Percentiles rank a stretch among this genome's conserved stretches.
Conservation (phyloP, 2,888 invertebrate species). For the Perizoma flavofasciatum region DNA sequence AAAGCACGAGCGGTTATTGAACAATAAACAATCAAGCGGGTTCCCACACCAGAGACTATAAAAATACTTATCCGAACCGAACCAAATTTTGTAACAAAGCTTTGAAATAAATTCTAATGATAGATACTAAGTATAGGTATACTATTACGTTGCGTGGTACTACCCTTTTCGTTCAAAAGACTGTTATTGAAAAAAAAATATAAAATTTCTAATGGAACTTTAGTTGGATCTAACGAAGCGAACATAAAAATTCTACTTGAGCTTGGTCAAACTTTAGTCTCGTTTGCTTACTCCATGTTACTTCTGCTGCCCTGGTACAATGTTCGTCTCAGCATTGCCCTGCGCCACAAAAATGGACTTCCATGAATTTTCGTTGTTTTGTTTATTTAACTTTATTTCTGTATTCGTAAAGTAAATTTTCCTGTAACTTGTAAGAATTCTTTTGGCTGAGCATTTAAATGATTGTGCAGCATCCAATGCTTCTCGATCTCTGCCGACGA, state of each 20-base stretch:
- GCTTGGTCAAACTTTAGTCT: conserved; percentile 6
- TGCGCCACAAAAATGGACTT: conserved; percentile 36
- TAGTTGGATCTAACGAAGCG: no score
- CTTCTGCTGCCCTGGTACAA: conserved; percentile 58
- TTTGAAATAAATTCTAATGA: no score
- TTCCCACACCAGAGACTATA: conserved; percentile 7
- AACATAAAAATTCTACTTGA: no score
- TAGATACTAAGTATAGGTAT: no score
- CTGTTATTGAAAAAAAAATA: no score
- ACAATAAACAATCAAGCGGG: conserved; percentile 18
- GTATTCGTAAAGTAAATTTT: conserved; percentile 25
- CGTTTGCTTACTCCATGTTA: conserved; percentile 23
- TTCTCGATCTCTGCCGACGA: conserved; percentile 4
- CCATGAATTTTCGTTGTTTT: conserved; percentile 27
- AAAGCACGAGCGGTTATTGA: conserved; percentile 23
- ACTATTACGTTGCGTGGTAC: no score
- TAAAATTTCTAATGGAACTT: no score
- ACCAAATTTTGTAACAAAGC: not conserved
- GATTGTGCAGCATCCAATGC: conserved; percentile 29
- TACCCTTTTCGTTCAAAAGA: no score
- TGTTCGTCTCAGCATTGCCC: conserved; percentile 50
- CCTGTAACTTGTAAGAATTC: conserved; percentile 17
- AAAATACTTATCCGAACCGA: not conserved
- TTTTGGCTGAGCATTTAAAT: conserved; percentile 23
- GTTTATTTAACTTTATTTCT: conserved; percentile 31